Evolutionary conservation across 2,888 invertebrate species (phyloP), one percentile per base, ranked within the genome.

Genomic region (Tolmerus cingulatus): DNA sequence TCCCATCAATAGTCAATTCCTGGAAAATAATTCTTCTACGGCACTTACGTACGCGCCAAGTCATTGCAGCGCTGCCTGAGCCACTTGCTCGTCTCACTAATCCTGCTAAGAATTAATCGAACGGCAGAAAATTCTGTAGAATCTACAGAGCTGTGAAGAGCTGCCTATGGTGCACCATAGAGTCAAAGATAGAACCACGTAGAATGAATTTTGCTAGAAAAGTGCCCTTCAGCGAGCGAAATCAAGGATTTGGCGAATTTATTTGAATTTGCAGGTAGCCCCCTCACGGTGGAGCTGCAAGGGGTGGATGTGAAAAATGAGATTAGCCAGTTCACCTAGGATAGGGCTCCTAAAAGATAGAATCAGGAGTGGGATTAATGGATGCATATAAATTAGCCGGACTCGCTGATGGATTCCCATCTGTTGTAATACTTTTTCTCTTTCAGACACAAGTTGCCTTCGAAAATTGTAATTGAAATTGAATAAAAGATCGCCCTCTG

Each of bases 351-450:
- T 16, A 46, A 46, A 46, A 46, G 16, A 16, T 14, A 66, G 66
- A 23, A 8, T n/a, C 78, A 12, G 78, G 19, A 43, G 12, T 14
- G 23, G 57, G 57, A 82, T 82, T 82, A 82, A 82, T 82, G 82
- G 57, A 82, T 82, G 82, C 82, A 66, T 66, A 82, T 82, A 82
- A 82, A 82, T 82, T 82, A 82, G 66, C 37, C 34, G 82, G 66
- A 34, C 66, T 82, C 82, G 37, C 57, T 82, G 82, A 82, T 82
- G 57, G 57, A 34, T 82, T 27, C 82, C 82, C 82, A 82, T 82
- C 82, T 82, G 82, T 82, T 82, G 57, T 82, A n/a, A n/a, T n/a
- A 82, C 66, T 76, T 40, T 57, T 82, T 30, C 66, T 57, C 66
- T 9, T 37, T 27, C 2, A 79, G 79, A 51, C 16, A 27, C 19